phyloP scores from a whole-genome alignment of 30 jellyfish, hydroid and myxozoan genomes.

The Phacellophora camtschatica region DNA sequence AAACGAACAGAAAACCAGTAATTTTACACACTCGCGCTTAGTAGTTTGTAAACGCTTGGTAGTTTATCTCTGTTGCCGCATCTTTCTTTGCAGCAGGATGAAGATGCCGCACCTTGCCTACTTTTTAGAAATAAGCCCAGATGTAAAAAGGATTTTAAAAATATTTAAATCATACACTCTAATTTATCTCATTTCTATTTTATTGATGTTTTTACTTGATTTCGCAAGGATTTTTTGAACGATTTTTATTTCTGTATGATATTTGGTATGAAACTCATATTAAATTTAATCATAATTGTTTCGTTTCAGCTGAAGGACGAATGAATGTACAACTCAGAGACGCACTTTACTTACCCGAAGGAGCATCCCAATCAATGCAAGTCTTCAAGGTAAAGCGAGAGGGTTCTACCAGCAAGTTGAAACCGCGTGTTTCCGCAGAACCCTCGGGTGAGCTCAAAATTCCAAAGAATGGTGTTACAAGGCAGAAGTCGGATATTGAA shows the following conservation, averaged over 20 bases:
- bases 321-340: conserved; percentile 87
- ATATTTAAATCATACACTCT: background rate
- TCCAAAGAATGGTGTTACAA: background rate
- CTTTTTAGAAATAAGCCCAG: too few species aligned
- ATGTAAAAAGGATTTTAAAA: too few species aligned
- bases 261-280: background rate
- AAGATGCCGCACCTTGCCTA: too few species aligned
- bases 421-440: conserved; percentile 50
- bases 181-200: background rate
- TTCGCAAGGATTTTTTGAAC: background rate
- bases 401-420: conserved; percentile 56
- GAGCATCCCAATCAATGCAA: conserved; percentile 88
- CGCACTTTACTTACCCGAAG: conserved; percentile 80
- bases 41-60: too few species aligned
- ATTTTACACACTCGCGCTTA: too few species aligned
- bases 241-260: background rate
- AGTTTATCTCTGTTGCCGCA: too few species aligned
- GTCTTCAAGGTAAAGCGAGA: conserved; percentile 86
- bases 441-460: conserved; percentile 59
- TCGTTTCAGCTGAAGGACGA: conserved; percentile 89
- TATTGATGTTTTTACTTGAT: too few species aligned
- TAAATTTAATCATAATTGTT: background rate
- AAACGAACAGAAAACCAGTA: too few species aligned
- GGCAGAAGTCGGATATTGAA: conserved; percentile 45
- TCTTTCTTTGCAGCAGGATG: too few species aligned